Evolutionary conservation across 2,113 vertebrate genomes (phyloP), one percentile per base, ranked within the genome.

Genomic region (Dipodomys merriami): DNA sequence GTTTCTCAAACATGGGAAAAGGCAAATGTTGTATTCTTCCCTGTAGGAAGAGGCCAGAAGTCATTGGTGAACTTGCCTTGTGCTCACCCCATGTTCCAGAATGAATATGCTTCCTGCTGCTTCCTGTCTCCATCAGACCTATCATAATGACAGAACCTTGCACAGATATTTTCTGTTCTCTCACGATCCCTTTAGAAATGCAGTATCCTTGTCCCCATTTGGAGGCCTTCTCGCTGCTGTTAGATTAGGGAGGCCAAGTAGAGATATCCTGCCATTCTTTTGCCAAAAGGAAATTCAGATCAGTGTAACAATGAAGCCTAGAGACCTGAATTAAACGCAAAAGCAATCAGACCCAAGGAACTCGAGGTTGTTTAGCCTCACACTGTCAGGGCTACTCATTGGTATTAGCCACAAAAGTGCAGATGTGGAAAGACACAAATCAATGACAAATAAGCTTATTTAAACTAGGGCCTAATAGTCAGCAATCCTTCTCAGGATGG

Each of bases 181-280:
- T 18, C 30, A 65, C 13, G 46, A 7, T 87, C 22, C 10, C 46
- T 27, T 88, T 35, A 53, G 49, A 30, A 60, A 27, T 6, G 39
- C 35, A 39, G 53, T 6, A 18, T 1, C 30, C 11, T n/a, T 3
- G 1, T 1, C 15, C 2, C 81, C 22, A 4, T 33, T 7, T 5
- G 25, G 6, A 44, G 29, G 62, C 11, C 15, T 27, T 27, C 30
- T 19, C 1, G 25, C 11, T 84, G 78, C 49, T 65, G 23, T 72
- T 39, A 39, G 57, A 18, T 80, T n/a, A 76, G n/a, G 15, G 6
- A 62, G 27, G 22, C 39, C 60, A 72, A 39, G 25, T 35, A 39
- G 72, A n/a, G 46, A 6, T 39, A 23, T 46, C 8, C 33, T 68
- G 68, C 22, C 27, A 35, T 13, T 10, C 69, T 68, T n/a, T 65